Evolutionary conservation across 2,797 vertebrate genomes (phyloP).

Genomic region (Tenualosa thibaudeaui): DNA sequence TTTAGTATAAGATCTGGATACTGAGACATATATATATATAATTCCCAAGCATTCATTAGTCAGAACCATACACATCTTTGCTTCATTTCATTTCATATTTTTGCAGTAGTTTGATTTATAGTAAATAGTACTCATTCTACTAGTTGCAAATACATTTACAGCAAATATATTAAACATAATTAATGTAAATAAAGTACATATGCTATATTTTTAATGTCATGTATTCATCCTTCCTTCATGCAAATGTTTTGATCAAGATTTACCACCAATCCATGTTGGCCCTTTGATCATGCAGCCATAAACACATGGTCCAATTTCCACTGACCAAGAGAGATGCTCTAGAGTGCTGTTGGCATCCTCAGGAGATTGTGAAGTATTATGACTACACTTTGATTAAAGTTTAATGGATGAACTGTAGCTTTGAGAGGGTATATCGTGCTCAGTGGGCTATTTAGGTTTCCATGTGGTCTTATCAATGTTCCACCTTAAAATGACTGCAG

Average conservation of each 20-base stretch:
- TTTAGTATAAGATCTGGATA: background rate
- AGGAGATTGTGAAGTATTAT: background rate
- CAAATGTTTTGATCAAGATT: background rate
- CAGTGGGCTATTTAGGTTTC: background rate
- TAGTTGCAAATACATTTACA: background rate
- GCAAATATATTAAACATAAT: background rate
- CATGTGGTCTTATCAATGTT: background rate
- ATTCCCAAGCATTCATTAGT: too few species aligned
- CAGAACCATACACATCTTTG: too few species aligned
- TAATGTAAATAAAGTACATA: background rate
- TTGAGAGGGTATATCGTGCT: background rate
- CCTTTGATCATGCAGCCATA: constrained; percentile 11
- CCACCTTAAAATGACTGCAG: background rate
- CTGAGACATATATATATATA: too few species aligned
- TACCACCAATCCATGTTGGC: background rate
- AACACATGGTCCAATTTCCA: constrained; percentile 15
- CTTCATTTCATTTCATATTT: background rate
- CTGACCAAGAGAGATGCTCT: background rate
- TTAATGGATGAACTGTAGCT: constrained; percentile 9
- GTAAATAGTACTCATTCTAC: background rate
- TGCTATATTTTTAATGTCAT: background rate
- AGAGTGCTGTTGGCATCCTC: constrained; percentile 3
- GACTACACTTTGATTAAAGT: constrained; percentile 19
- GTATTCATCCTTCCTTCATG: background rate
- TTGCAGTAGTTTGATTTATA: background rate